These are phyloP conservation scores for Andrena camellia DNA, from an alignment of 2,888 invertebrate genomes.

Conservation along the genomic window DNA sequence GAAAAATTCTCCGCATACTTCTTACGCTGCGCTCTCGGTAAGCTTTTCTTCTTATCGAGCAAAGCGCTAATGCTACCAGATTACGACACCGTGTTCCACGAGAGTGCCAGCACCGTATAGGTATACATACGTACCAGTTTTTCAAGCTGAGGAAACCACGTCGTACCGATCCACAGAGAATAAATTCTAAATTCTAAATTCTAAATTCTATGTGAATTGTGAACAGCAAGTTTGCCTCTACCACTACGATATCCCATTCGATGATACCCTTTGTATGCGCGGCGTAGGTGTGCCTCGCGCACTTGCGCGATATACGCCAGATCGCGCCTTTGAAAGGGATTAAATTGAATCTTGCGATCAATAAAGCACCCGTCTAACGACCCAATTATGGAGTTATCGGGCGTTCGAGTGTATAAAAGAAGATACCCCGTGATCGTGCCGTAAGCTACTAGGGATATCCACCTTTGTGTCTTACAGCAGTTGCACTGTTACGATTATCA, in stretches of 20 bases:
- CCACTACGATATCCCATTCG: background rate
- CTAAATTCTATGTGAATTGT: background rate
- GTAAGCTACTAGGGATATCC: slow-evolving; percentile 13
- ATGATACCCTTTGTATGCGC: background rate
- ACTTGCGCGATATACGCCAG: slow-evolving; percentile 2
- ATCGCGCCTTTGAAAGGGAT: slow-evolving; percentile 52
- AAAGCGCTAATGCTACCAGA: background rate
- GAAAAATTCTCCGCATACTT: background rate
- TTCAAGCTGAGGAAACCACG: too few relatives aligned
- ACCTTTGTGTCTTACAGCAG: background rate
- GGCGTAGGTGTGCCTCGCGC: slow-evolving; percentile 4
- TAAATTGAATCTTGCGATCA: slow-evolving; percentile 66
- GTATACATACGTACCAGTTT: too few relatives aligned
- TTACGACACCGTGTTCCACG: background rate
- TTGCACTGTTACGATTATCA: background rate
- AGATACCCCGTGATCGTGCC: background rate
- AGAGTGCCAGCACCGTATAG: background rate
- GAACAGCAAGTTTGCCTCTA: background rate
- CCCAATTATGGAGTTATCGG: slow-evolving; percentile 71
- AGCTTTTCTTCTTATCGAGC: too few relatives aligned
- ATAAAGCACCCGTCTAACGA: slow-evolving; percentile 66
- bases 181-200: background rate
- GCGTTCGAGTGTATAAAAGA: slow-evolving; percentile 22
- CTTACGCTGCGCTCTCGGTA: background rate
- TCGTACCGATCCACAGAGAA: background rate